These are phyloP conservation scores for Eurytoma adleriae DNA, from an alignment of 2,888 invertebrate species.

Conservation along the genomic window DNA sequence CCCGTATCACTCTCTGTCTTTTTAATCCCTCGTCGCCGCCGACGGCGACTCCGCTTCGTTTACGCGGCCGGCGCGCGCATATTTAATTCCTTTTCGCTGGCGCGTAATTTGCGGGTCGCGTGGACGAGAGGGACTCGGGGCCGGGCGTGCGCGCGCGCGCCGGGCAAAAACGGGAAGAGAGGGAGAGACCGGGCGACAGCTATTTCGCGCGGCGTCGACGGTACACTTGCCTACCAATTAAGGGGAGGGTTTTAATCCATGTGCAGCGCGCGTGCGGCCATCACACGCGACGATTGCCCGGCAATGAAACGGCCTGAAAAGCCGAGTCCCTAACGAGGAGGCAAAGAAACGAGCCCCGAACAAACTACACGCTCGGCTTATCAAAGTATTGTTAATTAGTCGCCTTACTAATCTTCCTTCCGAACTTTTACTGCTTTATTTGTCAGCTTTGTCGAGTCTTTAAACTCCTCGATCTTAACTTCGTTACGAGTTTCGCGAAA, in stretches of 20 bases:
- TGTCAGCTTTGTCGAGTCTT: no score
- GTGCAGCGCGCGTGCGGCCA: conserved; percentile 9
- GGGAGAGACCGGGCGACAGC: conserved; percentile 15
- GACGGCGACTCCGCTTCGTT: not conserved
- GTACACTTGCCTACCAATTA: conserved; percentile 44
- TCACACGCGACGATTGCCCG: not conserved
- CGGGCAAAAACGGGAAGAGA: not conserved
- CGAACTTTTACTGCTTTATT: not conserved
- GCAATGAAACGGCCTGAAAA: conserved; percentile 28
- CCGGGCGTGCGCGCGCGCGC: not conserved
- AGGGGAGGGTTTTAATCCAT: conserved; percentile 36
- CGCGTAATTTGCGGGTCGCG: conserved; percentile 22
- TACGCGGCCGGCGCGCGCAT: not conserved
- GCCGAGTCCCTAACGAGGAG: not conserved
- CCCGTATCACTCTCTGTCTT: not conserved
- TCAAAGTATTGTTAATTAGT: not conserved
- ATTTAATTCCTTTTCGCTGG: conserved; percentile 24
- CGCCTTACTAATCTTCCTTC: not conserved
- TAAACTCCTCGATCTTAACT: no score
- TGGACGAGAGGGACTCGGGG: not conserved
- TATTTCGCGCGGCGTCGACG: conserved; percentile 11
- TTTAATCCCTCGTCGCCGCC: not conserved
- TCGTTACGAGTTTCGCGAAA: no score
- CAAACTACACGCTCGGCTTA: not conserved
- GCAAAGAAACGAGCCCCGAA: not conserved